Evolutionary conservation across 2,888 invertebrate genomes (phyloP), one percentile per base, ranked within the genome.

Genomic region (Drosophila tanythrix): DNA sequence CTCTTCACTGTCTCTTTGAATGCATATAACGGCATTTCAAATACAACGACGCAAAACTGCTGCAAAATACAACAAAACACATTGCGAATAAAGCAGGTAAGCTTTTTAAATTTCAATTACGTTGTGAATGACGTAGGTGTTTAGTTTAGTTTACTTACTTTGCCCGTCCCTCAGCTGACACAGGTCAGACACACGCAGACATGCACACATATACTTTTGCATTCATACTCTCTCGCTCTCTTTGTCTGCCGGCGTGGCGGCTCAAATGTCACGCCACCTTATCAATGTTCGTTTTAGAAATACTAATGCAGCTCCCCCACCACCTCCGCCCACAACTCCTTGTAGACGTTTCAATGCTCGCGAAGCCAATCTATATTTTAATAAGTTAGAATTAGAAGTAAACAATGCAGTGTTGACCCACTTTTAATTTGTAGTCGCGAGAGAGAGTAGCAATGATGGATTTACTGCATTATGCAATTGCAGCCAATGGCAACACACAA

Each of bases 181-280:
- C 46, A 53, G 58, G 65, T 66, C 63, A 25, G 62, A 67, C 66
- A 53, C 43, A 48, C 21, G 52, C 31, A 48, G 18, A 13, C 29
- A 58, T 18, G 33, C 21, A 57, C 29, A 15, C 50, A 58, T 65
- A 61, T 65, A 61, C 38, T 33, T 51, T 57, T 59, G 66, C 79
- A 64, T 62, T 51, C 48, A 40, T 43, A 11, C 38, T 56, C 35
- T 40, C 50, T 38, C 31, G 60, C 36, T 63, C 58, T 56, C 60
- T 63, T 52, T 60, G 36, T 18, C 35, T 66, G 64, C 80, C 65
- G 79, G 71, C 48, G 40, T 63, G 36, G 35, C 65, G 36, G 63
- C 81, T 70, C 70, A 65, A 74, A 74, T 81, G 82, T 89, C 84
- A 88, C 84, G 84, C 87, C 84, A 84, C 79, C 89, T 87, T 83